Conservation (phyloP, 35 echinoderm and acorn worm genomes). For the Stichopus chloronotus region DNA sequence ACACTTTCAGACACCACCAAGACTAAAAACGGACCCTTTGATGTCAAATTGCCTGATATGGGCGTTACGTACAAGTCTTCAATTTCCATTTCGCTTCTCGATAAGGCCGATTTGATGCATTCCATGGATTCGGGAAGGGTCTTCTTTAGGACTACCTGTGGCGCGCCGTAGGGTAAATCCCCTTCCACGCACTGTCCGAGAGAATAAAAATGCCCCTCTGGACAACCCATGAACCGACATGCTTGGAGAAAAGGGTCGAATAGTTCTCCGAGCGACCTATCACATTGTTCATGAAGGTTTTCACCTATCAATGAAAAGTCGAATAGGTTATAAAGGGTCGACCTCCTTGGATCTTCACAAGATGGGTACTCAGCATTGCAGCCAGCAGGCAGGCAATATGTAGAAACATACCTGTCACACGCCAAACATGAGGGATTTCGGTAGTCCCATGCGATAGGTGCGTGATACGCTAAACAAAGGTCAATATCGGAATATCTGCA, state of each 20-base stretch:
- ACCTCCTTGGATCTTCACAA: background rate
- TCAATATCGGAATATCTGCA: background rate
- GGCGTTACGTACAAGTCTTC: background rate
- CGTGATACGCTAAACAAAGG: constrained; percentile 18
- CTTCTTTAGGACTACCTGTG: constrained; percentile 24
- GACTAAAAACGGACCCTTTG: background rate
- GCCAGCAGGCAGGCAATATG: background rate
- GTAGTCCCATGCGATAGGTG: background rate
- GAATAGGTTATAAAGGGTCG: constrained; percentile 8
- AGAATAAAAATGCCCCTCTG: background rate
- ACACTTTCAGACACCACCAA: constrained; percentile 5
- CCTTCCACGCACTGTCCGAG: constrained; percentile 18
- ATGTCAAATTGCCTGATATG: background rate
- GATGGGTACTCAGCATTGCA: background rate
- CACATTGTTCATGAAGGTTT: background rate
- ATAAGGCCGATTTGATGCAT: background rate
- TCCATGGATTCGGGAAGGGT: background rate
- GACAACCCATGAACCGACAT: constrained; percentile 49
- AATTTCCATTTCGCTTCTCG: constrained; percentile 17
- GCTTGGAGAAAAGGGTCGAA: constrained; percentile 55
- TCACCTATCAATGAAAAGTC: background rate
- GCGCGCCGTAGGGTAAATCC: constrained; percentile 4
- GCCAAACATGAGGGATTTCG: background rate
- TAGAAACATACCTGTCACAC: background rate
- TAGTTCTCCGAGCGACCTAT: constrained; percentile 28